Evolutionary conservation across 2,888 invertebrate genomes (phyloP).

Genomic region (Frankliniella intonsa): DNA sequence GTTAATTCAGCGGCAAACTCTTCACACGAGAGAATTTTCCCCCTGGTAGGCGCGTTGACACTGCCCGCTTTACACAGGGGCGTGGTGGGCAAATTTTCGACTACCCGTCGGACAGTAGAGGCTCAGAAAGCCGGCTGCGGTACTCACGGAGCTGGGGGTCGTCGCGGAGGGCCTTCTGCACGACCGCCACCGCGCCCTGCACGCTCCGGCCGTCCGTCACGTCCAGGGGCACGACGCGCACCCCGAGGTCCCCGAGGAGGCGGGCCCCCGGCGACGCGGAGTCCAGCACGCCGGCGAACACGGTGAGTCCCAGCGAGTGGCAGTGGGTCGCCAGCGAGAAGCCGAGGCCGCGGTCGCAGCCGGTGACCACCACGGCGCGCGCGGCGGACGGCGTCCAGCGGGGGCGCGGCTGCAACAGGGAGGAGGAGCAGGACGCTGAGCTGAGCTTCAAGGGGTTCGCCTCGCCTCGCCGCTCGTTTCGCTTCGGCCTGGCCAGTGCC

Average conservation of each 20-base stretch:
- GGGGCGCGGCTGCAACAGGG: background rate
- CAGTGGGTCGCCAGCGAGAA: conserved; percentile 42
- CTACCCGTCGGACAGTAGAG: no score
- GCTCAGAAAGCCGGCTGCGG: background rate
- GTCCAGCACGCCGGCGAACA: conserved; percentile 45
- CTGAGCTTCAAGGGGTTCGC: no score
- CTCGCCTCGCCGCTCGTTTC: no score
- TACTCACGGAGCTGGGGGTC: background rate
- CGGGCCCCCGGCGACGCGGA: conserved; percentile 41
- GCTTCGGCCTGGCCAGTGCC: no score
- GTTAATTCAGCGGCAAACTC: no score
- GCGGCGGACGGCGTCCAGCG: background rate
- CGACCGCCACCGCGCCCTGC: conserved; percentile 33
- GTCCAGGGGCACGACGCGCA: conserved; percentile 45
- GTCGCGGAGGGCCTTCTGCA: conserved; percentile 6
- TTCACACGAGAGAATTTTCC: no score
- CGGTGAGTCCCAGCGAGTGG: conserved; percentile 43
- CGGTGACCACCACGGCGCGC: conserved; percentile 41
- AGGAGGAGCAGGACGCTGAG: no score
- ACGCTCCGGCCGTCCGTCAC: conserved; percentile 44
- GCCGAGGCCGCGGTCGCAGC: conserved; percentile 45
- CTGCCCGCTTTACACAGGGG: no score
- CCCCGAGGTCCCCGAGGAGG: conserved; percentile 37
- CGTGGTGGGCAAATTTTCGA: no score
- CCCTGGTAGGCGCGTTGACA: no score